These are phyloP conservation scores for Cerastis leucographa DNA, from an alignment of 2,888 invertebrate species.

Conservation along the genomic window DNA sequence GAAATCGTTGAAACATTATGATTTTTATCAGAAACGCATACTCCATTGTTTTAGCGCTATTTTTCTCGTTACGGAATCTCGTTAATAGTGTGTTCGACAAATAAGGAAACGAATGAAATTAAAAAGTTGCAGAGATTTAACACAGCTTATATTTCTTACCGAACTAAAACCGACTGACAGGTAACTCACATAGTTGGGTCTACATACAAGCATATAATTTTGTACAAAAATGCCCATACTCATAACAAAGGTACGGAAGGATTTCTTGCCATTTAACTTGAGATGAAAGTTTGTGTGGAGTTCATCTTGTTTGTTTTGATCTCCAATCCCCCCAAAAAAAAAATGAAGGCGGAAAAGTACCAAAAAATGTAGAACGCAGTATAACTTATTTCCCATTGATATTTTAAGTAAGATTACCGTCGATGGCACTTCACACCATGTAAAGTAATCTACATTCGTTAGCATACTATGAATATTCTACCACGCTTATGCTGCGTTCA, in stretches of 20 bases:
- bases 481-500: conserved; percentile 37
- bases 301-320: neutral
- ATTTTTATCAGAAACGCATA: neutral
- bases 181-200: neutral
- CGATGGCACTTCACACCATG: conserved; percentile 46
- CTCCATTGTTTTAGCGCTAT: neutral
- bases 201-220: neutral
- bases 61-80: neutral
- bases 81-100: neutral
- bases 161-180: too few species aligned
- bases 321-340: neutral
- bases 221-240: neutral
- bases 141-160: neutral
- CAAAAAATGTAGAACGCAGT: neutral
- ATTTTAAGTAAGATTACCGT: conserved; percentile 38
- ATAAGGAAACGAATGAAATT: neutral
- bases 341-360: neutral
- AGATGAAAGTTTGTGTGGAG: neutral
- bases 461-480: conserved; percentile 75
- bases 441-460: conserved; percentile 65
- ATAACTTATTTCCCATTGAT: neutral
- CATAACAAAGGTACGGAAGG: too few species aligned
- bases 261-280: neutral
- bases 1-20: conserved; percentile 7
- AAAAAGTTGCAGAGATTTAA: neutral